phyloP scores from a whole-genome alignment of 2,888 invertebrate genomes.

The Rhamphomyia laevipes region DNA sequence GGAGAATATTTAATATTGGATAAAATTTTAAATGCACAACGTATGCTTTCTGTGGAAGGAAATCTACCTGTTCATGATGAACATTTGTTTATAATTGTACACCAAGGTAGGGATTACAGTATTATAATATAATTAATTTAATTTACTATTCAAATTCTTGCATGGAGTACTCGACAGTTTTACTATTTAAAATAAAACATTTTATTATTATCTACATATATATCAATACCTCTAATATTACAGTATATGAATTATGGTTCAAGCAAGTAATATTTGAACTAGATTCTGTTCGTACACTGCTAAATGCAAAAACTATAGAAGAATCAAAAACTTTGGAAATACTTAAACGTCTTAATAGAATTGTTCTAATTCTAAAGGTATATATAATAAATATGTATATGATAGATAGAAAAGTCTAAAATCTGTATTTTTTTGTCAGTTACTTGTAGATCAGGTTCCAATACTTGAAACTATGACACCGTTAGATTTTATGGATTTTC shows the following conservation, averaged over 20 bases:
- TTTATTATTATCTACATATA: too few species aligned
- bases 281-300: conserved; percentile 77
- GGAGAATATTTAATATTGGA: conserved; percentile 86
- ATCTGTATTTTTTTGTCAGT: conserved; percentile 40
- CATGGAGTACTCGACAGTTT: too few species aligned
- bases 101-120: conserved; percentile 63
- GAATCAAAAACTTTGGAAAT: conserved; percentile 90
- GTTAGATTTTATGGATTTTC: conserved; percentile 95
- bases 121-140: too few species aligned
- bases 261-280: conserved; percentile 97
- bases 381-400: background rate
- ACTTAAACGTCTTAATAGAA: conserved; percentile 77
- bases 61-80: conserved; percentile 82
- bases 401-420: background rate
- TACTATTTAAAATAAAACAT: too few species aligned
- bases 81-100: conserved; percentile 93
- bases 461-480: conserved; percentile 99
- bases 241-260: conserved; percentile 98
- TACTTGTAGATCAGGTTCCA: conserved; percentile 92
- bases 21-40: conserved; percentile 69
- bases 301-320: conserved; percentile 64
- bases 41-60: conserved; percentile 64
- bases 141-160: too few species aligned
- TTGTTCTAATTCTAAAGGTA: conserved; percentile 87
- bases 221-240: too few species aligned